A percentile compares a stretch with the other conserved stretches of the same genome.
Evolutionary conservation across 1,140 invertebrate species (phyloP).

Genomic region (Epicauta chinensis): DNA sequence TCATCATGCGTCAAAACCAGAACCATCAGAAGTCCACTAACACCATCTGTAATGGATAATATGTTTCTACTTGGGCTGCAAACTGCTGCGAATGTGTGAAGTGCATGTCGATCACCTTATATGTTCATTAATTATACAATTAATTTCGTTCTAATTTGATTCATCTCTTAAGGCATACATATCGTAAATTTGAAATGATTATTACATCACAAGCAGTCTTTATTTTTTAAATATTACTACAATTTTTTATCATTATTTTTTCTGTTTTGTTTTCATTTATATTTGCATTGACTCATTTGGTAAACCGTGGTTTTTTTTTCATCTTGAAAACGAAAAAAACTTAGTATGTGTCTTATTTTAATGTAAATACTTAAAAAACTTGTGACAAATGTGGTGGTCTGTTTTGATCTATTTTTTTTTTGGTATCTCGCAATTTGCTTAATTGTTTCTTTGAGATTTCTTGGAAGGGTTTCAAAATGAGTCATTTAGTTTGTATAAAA

Average conservation of each 20-base stretch:
- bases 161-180: constrained; percentile 36
- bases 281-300: neutral
- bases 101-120: constrained; percentile 16
- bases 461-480: constrained; percentile 19
- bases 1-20: constrained; percentile 56
- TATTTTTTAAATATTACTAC: no score
- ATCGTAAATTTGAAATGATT: constrained; percentile 31
- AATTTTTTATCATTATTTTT: neutral
- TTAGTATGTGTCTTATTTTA: no score
- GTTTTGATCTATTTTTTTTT: neutral
- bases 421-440: no score
- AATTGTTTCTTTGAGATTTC: neutral
- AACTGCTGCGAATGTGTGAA: constrained; percentile 16
- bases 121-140: constrained; percentile 4
- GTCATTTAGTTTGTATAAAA: constrained; percentile 23
- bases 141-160: constrained; percentile 24
- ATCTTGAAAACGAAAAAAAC: constrained; percentile 1
- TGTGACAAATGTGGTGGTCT: constrained; percentile 2
- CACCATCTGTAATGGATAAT: constrained; percentile 22
- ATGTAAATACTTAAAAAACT: no score
- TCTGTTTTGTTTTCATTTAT: neutral
- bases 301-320: constrained; percentile 2
- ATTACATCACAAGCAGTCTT: constrained; percentile 31
- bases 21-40: constrained; percentile 51
- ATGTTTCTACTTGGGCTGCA: constrained; percentile 10